Conservation (phyloP, 2,888 invertebrate genomes). For the Hirtodrosophila duncani region DNA sequence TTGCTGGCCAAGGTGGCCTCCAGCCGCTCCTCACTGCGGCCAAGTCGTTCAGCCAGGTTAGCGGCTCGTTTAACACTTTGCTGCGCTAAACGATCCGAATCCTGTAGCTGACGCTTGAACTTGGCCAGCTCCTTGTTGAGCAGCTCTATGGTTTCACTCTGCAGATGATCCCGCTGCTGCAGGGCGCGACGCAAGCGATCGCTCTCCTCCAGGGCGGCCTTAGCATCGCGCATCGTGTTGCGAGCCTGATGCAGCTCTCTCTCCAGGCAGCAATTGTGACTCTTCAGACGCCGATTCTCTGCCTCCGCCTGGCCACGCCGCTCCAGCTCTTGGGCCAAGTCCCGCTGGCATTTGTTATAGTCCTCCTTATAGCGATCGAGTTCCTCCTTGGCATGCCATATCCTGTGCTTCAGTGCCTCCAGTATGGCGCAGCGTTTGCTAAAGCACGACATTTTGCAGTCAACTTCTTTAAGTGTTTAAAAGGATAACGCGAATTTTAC, state of each 20-base stretch:
- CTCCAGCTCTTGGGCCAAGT: background rate
- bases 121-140: slow-evolving; percentile 12
- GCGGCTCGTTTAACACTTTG: background rate
- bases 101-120: background rate
- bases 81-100: slow-evolving; percentile 17
- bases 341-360: slow-evolving; percentile 1
- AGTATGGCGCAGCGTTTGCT: slow-evolving; percentile 5
- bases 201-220: background rate
- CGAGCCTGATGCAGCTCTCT: background rate
- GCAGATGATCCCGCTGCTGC: slow-evolving; percentile 12
- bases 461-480: background rate
- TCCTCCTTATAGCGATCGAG: slow-evolving; percentile 13
- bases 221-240: background rate
- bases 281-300: slow-evolving; percentile 1
- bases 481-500: no score
- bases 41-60: slow-evolving; percentile 1
- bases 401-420: slow-evolving; percentile 10
- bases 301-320: background rate
- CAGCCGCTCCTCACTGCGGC: slow-evolving; percentile 11
- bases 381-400: slow-evolving; percentile 5
- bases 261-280: slow-evolving; percentile 2
- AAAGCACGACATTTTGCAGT: background rate
- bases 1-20: slow-evolving; percentile 6
- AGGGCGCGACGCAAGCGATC: slow-evolving; percentile 2
- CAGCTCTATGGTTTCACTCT: slow-evolving; percentile 18